phyloP scores from a whole-genome alignment of 1,140 invertebrate genomes.

The Drosophila guanche region DNA sequence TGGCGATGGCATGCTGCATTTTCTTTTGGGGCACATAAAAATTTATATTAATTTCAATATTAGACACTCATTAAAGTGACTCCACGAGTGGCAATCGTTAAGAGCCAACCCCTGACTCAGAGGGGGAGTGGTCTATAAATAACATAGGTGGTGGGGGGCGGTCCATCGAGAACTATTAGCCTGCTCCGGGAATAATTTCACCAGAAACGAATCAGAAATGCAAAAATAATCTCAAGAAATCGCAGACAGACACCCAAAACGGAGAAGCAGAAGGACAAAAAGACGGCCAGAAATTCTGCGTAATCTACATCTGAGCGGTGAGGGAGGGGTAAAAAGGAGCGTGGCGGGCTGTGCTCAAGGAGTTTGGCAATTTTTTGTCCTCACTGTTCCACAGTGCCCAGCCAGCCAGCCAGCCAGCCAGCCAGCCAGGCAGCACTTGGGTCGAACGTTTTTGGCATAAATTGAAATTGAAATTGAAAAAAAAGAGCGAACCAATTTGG shows the following conservation, averaged over 20 bases:
- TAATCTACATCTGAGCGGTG: slow-evolving; percentile 63
- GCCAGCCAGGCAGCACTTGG: neutral
- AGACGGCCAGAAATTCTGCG: slow-evolving; percentile 62
- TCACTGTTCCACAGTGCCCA: slow-evolving; percentile 7
- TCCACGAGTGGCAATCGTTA: slow-evolving; percentile 43
- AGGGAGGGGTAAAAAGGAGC: slow-evolving; percentile 22
- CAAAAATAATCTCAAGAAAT: slow-evolving; percentile 73
- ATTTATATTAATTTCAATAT: slow-evolving; percentile 79
- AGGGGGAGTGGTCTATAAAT: slow-evolving; percentile 55
- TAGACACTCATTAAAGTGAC: slow-evolving; percentile 64
- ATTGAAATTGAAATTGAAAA: slow-evolving; percentile 64
- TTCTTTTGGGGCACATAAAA: slow-evolving; percentile 59
- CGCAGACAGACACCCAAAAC: slow-evolving; percentile 31
- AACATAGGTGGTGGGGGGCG: slow-evolving; percentile 23
- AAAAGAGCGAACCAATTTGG: slow-evolving; percentile 34
- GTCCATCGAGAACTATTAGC: slow-evolving; percentile 39
- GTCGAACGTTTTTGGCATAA: slow-evolving; percentile 58
- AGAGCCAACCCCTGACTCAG: slow-evolving; percentile 12
- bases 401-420: slow-evolving; percentile 2
- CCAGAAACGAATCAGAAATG: slow-evolving; percentile 71
- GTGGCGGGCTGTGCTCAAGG: slow-evolving; percentile 25
- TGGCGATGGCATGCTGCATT: slow-evolving; percentile 56
- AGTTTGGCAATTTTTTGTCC: slow-evolving; percentile 23
- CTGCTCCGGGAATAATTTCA: slow-evolving; percentile 36
- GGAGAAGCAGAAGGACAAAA: slow-evolving; percentile 44